phyloP scores from a whole-genome alignment of 2,797 vertebrate genomes.

The Monodelphis domestica region DNA sequence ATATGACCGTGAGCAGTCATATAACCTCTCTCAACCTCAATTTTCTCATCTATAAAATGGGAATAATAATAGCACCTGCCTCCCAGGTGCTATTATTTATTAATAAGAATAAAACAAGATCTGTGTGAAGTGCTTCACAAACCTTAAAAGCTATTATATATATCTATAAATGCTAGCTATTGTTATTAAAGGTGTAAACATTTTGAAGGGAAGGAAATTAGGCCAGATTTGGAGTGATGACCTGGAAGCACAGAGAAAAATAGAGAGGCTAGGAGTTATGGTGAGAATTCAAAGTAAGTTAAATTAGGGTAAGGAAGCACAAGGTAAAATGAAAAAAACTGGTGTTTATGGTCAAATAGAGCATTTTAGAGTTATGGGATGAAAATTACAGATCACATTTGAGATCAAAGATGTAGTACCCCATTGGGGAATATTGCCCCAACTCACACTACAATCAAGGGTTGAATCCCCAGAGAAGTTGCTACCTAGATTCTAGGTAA shows the following conservation, averaged over 20 bases:
- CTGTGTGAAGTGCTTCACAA: neutral
- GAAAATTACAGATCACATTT: neutral
- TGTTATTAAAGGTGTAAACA: neutral
- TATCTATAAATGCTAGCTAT: neutral
- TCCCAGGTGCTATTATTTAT: neutral
- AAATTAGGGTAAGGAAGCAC: neutral
- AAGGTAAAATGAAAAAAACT: neutral
- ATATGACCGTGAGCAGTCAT: too few species aligned
- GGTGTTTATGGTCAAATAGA: neutral
- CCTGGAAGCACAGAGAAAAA: neutral
- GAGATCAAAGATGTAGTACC: neutral
- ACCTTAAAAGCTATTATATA: neutral
- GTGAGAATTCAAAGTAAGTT: too few species aligned
- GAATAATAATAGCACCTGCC: neutral
- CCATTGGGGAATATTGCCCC: neutral
- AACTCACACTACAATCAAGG: neutral
- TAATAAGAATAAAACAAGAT: neutral
- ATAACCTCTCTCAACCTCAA: neutral
- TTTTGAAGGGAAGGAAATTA: neutral
- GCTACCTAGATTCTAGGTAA: neutral
- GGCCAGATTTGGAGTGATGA: neutral
- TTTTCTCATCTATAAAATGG: neutral
- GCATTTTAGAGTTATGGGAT: neutral
- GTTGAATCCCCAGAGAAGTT: neutral
- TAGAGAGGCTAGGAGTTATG: neutral